These are phyloP conservation scores for Aphidius gifuensis DNA, from an alignment of 1,140 invertebrate species.

Conservation along the genomic window DNA sequence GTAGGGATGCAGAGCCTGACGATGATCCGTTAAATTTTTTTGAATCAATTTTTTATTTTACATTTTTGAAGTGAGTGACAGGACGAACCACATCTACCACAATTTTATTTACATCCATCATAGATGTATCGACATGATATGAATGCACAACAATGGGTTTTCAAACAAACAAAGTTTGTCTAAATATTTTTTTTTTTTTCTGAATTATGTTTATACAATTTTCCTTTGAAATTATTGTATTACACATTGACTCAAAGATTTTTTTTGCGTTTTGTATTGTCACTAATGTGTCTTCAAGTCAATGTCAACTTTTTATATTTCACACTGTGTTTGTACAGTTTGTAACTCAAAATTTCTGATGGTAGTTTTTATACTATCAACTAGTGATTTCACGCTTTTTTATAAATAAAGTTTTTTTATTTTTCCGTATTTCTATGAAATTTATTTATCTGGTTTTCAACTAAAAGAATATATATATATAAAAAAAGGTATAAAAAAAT, in stretches of 20 bases:
- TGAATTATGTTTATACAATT: too few relatives aligned
- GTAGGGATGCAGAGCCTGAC: too few relatives aligned
- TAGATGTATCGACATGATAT: too few relatives aligned
- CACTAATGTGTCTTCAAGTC: too few relatives aligned
- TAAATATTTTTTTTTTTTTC: too few relatives aligned
- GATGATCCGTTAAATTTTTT: not conserved
- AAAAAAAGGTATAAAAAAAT: conserved; percentile 5
- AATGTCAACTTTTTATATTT: not conserved
- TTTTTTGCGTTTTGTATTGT: not conserved
- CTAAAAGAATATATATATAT: not conserved
- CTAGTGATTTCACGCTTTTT: conserved; percentile 8
- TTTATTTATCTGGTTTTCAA: not conserved
- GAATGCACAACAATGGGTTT: too few relatives aligned
- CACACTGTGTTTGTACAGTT: not conserved
- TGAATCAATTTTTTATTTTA: not conserved
- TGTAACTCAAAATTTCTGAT: too few relatives aligned
- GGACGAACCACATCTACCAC: conserved; percentile 11
- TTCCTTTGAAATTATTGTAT: conserved; percentile 1
- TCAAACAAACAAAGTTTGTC: too few relatives aligned
- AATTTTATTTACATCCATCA: too few relatives aligned
- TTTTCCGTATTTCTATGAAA: not conserved
- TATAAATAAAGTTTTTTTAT: not conserved
- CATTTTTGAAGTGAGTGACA: conserved; percentile 13
- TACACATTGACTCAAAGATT: not conserved
- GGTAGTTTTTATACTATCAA: conserved; percentile 12